Base-by-base conservation (phyloP, 2,797 vertebrate species). In the Peromyscus eremicus region DNA sequence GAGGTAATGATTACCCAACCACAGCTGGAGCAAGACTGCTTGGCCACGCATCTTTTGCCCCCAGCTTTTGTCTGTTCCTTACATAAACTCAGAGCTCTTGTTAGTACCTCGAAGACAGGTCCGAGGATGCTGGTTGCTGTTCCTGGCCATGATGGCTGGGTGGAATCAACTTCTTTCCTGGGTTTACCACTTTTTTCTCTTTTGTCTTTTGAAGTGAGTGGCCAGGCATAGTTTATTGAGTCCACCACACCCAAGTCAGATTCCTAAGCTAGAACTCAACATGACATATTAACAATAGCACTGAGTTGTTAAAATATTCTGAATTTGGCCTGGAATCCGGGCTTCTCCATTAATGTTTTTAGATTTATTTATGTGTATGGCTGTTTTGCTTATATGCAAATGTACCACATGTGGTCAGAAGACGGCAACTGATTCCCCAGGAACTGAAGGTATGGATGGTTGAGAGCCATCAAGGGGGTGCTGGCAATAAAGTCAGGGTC, bases 241-340 rank as follows among this genome's bases (percentile, higher is more conserved):
- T 49, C 4, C 19, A 29, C 11, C 46, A 52, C 37, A 62, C 55
- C 71, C 16, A 32, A 46, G 17, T 21, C 29, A 60, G 27, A 71
- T 29, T 71, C 71, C 27, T n/a, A 37, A 29, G 29, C 25, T 64
- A 86, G 43, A 84, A 77, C 25, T 55, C 13, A 55, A 92, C 17
- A 57, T 46, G 57, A 84, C 43, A n/a, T 46, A 62, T 52, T 70
- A 83, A 71, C 92, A 93, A 90, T 5, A 86, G 52, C 34, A 77
- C 34, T 49, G 43, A 81, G 12, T 34, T 81, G 77, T 85, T 94
- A 81, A 92, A 87, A 93, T 75, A 68, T 3, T 66, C 40, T 34
- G 25, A 76, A 82, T 80, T 57, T 96, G 46, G 34, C 57, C 82
- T 92, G 66, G 77, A 92, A 89, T 89, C 19, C 85, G 75, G 16